A percentile compares a stretch with the other conserved stretches of the same genome.
Conservation (phyloP, 30 jellyfish, hydroid and myxozoan species). For the Hydra vulgaris region DNA sequence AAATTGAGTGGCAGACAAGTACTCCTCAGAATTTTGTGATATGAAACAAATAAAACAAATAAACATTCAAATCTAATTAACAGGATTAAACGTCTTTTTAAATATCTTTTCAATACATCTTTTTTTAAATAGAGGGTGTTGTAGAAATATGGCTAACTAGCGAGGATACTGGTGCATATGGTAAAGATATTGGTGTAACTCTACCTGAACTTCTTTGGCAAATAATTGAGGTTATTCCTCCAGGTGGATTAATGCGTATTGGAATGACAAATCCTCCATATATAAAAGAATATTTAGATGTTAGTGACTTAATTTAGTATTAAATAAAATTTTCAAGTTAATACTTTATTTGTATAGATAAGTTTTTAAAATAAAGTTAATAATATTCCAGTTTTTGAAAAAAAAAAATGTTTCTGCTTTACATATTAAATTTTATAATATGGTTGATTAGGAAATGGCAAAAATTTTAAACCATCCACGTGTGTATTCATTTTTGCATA, state of each 20-base stretch:
- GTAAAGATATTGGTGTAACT: slow-evolving; percentile 81
- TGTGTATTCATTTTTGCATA: slow-evolving; percentile 81
- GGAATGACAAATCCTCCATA: slow-evolving; percentile 98
- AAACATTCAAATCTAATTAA: no score
- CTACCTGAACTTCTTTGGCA: slow-evolving; percentile 80
- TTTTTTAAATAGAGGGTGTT: slow-evolving; percentile 66
- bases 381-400: no score
- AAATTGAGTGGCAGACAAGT: no score
- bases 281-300: slow-evolving; percentile 71
- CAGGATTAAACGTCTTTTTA: neutral
- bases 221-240: slow-evolving; percentile 81
- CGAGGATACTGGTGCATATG: slow-evolving; percentile 97
- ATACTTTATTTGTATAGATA: no score
- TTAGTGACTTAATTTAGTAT: no score
- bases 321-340: no score
- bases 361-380: no score
- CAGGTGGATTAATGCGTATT: slow-evolving; percentile 69
- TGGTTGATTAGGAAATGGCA: slow-evolving; percentile 96
- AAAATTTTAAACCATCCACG: slow-evolving; percentile 75
- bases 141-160: slow-evolving; percentile 94
- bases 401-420: no score
- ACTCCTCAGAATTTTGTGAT: no score
- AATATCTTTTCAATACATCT: neutral
- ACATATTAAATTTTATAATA: no score
- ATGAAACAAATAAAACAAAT: no score